A percentile compares a stretch with the other conserved stretches of the same genome.
These are phyloP conservation scores for Melanaphis sacchari DNA, from an alignment of 1,140 invertebrate species.

Conservation along the genomic window DNA sequence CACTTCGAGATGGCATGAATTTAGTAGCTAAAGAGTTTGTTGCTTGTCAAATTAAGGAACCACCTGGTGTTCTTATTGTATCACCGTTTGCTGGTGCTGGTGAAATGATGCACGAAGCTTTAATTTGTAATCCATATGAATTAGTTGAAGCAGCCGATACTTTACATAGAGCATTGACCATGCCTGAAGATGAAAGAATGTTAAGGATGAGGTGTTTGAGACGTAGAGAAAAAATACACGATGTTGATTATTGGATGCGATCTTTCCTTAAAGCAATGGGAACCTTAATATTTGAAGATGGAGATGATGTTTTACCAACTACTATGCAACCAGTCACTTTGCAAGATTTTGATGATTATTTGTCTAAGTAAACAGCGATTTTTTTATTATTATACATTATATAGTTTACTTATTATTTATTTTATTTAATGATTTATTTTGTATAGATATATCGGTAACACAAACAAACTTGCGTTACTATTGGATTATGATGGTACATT, in stretches of 20 bases:
- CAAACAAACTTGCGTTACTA: constrained; percentile 82
- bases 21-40: constrained; percentile 93
- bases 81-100: constrained; percentile 90
- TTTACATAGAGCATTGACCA: constrained; percentile 83
- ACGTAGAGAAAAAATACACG: constrained; percentile 79
- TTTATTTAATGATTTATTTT: constrained; percentile 46
- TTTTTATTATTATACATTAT: neutral
- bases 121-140: constrained; percentile 91
- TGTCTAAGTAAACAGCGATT: constrained; percentile 73
- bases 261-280: constrained; percentile 87
- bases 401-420: neutral
- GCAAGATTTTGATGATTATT: constrained; percentile 86
- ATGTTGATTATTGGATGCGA: constrained; percentile 90
- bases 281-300: constrained; percentile 75
- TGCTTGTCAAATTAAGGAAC: constrained; percentile 86
- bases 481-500: constrained; percentile 91
- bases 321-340: constrained; percentile 86
- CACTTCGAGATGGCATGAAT: constrained; percentile 91
- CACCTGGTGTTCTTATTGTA: constrained; percentile 85
- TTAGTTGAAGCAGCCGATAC: constrained; percentile 86
- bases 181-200: constrained; percentile 87
- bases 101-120: constrained; percentile 89
- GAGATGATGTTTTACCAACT: constrained; percentile 79
- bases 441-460: constrained; percentile 81
- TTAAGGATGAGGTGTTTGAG: constrained; percentile 86